phyloP scores from a whole-genome alignment of 2,888 invertebrate species.

The Lochmaea crataegi region DNA sequence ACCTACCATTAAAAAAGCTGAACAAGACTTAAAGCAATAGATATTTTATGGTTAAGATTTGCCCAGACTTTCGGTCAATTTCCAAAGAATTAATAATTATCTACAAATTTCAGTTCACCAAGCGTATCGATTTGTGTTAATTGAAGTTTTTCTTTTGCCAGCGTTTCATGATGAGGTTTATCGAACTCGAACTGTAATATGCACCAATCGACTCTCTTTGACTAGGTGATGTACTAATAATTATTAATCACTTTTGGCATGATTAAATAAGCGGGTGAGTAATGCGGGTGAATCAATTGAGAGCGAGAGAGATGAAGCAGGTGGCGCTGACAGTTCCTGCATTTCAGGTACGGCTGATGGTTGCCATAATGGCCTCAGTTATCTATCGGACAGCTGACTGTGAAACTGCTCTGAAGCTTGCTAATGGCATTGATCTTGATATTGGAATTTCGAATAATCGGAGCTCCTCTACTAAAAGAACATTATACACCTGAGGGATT shows the following conservation, averaged over 20 bases:
- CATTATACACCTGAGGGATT: too few species aligned
- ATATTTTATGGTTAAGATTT: too few species aligned
- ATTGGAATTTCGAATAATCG: too few species aligned
- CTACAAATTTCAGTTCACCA: background rate
- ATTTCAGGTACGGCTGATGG: background rate
- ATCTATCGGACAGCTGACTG: background rate
- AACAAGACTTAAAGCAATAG: too few species aligned
- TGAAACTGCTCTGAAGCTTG: background rate
- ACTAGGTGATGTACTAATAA: background rate
- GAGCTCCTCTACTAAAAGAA: too few species aligned
- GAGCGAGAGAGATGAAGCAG: background rate
- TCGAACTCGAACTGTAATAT: background rate
- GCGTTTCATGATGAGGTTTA: background rate
- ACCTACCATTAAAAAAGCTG: too few species aligned
- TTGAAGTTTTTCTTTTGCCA: background rate
- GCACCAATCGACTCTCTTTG: background rate
- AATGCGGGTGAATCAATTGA: slow-evolving; percentile 2
- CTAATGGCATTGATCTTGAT: background rate
- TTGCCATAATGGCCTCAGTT: background rate
- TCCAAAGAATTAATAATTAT: too few species aligned
- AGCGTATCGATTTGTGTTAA: background rate
- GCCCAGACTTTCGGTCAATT: too few species aligned
- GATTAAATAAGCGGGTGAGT: background rate
- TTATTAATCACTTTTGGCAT: slow-evolving; percentile 3
- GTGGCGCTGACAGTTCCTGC: slow-evolving; percentile 4